phyloP scores from a whole-genome alignment of 2,113 vertebrate species.

The Trematocara variabile region DNA sequence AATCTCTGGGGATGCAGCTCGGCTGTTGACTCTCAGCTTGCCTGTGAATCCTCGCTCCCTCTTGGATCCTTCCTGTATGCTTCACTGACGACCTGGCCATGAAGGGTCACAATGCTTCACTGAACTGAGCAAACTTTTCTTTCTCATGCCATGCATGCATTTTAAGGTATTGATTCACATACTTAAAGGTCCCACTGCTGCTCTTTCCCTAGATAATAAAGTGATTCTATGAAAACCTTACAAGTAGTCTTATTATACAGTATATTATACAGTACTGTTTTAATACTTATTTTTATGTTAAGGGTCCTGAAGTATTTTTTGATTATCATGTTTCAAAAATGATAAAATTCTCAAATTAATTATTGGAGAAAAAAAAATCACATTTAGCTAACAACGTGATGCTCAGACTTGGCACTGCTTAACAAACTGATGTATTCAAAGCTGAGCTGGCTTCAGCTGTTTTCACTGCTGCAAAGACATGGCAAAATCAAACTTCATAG shows the following conservation, averaged over 20 bases:
- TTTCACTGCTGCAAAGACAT: background rate
- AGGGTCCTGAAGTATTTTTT: background rate
- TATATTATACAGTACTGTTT: background rate
- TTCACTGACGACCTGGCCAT: constrained; percentile 50
- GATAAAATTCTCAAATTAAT: background rate
- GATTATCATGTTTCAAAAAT: background rate
- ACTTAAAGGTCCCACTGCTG: background rate
- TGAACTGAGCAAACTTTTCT: constrained; percentile 66
- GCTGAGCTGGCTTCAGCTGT: background rate
- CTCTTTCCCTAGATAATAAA: background rate
- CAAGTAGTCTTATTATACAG: background rate
- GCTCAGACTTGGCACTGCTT: background rate
- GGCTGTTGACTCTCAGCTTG: constrained; percentile 23
- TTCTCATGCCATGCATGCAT: constrained; percentile 6
- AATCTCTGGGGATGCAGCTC: constrained; percentile 33
- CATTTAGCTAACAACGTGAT: background rate
- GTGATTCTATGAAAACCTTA: background rate
- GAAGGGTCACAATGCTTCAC: constrained; percentile 67
- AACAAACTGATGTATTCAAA: background rate
- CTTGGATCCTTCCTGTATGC: constrained; percentile 52
- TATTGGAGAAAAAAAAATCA: background rate
- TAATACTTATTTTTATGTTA: background rate
- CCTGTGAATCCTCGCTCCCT: constrained; percentile 30
- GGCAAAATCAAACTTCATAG: background rate
- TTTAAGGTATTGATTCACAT: constrained; percentile 11